phyloP scores from a whole-genome alignment of 2,888 invertebrate species.

The Lasioglossum zephyrum region DNA sequence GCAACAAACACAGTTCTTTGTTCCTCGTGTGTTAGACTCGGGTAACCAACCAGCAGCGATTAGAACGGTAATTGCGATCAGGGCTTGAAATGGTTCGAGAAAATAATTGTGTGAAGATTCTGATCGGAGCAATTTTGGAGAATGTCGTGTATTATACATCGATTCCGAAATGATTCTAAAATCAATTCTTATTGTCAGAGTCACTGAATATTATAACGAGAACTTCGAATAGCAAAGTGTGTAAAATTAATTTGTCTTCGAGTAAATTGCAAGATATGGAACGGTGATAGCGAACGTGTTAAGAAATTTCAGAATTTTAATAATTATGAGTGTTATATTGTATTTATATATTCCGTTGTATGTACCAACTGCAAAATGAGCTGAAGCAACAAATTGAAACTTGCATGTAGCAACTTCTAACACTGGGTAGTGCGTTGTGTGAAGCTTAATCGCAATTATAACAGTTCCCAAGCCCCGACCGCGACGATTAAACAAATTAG shows the following conservation, averaged over 20 bases:
- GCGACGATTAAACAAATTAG: constrained; percentile 33
- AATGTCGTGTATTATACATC: background rate
- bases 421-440: background rate
- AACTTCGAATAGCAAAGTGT: no score
- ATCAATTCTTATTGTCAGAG: no score
- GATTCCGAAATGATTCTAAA: no score
- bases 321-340: background rate
- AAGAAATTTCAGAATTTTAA: no score
- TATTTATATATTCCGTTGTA: background rate
- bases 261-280: no score
- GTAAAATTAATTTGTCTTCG: no score
- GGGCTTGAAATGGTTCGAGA: background rate
- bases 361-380: background rate
- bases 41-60: constrained; percentile 62
- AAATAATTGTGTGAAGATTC: background rate
- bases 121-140: background rate
- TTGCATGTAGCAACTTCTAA: background rate
- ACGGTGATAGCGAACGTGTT: no score
- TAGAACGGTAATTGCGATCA: constrained; percentile 46
- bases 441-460: background rate
- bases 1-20: constrained; percentile 82
- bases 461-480: background rate
- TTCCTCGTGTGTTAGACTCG: constrained; percentile 60
- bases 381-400: background rate
- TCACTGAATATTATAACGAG: no score